These are phyloP conservation scores for Pollenia angustigena DNA, from an alignment of 2,888 invertebrate genomes.

Conservation along the genomic window DNA sequence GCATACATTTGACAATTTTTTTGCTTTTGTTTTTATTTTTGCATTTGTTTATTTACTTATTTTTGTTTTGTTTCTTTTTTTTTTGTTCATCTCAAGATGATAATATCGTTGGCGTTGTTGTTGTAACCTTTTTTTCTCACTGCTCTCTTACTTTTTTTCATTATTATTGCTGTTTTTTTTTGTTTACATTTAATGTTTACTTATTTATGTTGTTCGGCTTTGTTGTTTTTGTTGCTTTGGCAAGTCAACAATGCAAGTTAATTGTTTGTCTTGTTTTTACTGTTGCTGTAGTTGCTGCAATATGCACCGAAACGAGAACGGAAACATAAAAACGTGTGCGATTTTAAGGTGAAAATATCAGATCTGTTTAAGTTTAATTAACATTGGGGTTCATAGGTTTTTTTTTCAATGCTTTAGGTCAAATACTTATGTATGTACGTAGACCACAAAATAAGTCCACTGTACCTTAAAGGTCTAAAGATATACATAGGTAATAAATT, in stretches of 20 bases:
- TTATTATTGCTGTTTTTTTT: slow-evolving; percentile 24
- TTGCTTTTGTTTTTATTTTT: slow-evolving; percentile 61
- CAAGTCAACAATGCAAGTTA: slow-evolving; percentile 12
- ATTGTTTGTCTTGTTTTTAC: slow-evolving; percentile 37
- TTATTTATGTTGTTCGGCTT: slow-evolving; percentile 52
- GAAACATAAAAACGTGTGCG: slow-evolving; percentile 64
- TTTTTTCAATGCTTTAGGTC: not conserved
- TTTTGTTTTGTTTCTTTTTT: slow-evolving; percentile 47
- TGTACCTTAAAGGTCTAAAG: too few relatives aligned
- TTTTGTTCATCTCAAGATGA: slow-evolving; percentile 42
- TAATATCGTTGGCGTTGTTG: slow-evolving; percentile 42
- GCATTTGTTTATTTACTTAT: slow-evolving; percentile 56
- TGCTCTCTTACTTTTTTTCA: slow-evolving; percentile 3
- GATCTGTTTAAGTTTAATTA: slow-evolving; percentile 31
- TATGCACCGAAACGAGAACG: slow-evolving; percentile 51
- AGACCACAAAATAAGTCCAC: not conserved
- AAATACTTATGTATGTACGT: not conserved
- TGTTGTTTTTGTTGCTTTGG: slow-evolving; percentile 40
- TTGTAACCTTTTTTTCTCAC: slow-evolving; percentile 28
- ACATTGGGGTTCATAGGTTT: slow-evolving; percentile 38
- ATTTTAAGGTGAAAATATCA: slow-evolving; percentile 59
- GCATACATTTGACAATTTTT: slow-evolving; percentile 75
- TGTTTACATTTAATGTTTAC: slow-evolving; percentile 57
- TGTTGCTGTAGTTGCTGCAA: slow-evolving; percentile 24
- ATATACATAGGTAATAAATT: too few relatives aligned